Base-by-base conservation (phyloP, 37 sponge, comb jelly and placozoan species). In the Spongia lamella region DNA sequence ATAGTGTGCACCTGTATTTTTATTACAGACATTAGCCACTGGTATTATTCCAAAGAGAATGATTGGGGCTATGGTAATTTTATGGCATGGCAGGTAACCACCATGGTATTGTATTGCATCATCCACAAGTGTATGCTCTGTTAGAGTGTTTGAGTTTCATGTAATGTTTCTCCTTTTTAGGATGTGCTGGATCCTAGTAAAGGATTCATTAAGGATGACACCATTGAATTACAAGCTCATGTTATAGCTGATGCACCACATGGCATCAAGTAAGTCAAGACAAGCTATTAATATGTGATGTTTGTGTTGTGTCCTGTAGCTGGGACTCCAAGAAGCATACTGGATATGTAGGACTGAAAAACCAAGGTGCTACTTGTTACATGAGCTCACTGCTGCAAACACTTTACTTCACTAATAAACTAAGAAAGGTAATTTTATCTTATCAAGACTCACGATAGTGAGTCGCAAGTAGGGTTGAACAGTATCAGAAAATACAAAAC, bases 281-380 rank as follows among this genome's bases (percentile, higher is more conserved):
- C 9, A n/a, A n/a, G 5, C 47, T 9, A 43, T 9, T 43, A 43
- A 43, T 13, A 13, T 17, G 25, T 40, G 20, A 20, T 61, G 21
- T n/a, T n/a, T 33, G 66, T 65, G 40, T 2, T 7, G 32, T 33
- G 29, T 33, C 30, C 38, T 71, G 21, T 49, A 96, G 96, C 68
- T 97, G 98, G 98, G 98, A 97, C 77, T 92, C 93, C 20, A 92
- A 96, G 71, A 88, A 86, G 78, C 84, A 91, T 80, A 97, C 96
- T 38, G 98, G 98, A 21, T 97, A 80, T 75, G 98, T 97, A 17
- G 98, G 98, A 30, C 74, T 97, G 31, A 91, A 92, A 76, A 97
- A 97, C 73, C 98, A 97, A 38, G 98, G 98, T 5, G 98, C 98
- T 34, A 97, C 98, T 27, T 97, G 98, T 76, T 97, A 97, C 83